These are phyloP conservation scores for Homarus americanus DNA, from an alignment of 1,140 invertebrate species.

Conservation along the genomic window DNA sequence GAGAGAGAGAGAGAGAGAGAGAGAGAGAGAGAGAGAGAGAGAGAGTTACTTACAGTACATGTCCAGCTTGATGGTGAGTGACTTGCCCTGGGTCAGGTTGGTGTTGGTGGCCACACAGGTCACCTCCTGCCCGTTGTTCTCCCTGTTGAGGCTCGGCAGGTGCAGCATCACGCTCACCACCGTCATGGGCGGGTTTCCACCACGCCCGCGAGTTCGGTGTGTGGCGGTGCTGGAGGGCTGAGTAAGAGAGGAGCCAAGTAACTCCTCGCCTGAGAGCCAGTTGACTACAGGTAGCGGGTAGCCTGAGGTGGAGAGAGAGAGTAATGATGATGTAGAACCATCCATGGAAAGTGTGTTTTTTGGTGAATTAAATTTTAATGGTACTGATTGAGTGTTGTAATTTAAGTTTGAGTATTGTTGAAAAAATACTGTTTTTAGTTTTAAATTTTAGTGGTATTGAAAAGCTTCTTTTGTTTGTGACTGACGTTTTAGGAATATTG, in stretches of 20 bases:
- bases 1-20: no score
- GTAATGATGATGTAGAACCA: no score
- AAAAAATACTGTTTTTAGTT: no score
- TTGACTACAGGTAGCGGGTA: slow-evolving; percentile 31
- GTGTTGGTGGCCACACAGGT: slow-evolving; percentile 76
- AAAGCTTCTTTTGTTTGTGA: no score
- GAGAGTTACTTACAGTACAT: slow-evolving; percentile 59
- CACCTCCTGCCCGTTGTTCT: slow-evolving; percentile 30
- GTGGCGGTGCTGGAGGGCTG: slow-evolving; percentile 34
- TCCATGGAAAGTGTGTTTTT: no score
- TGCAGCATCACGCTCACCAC: slow-evolving; percentile 26
- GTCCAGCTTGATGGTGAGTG: slow-evolving; percentile 75
- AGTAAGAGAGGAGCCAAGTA: slow-evolving; percentile 27
- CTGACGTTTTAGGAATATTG: no score
- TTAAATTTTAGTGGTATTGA: no score
- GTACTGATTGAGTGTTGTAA: no score
- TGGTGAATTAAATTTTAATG: no score
- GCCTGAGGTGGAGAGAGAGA: no score
- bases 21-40: no score
- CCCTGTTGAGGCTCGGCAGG: slow-evolving; percentile 19
- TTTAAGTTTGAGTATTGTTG: no score
- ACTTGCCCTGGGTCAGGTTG: slow-evolving; percentile 75
- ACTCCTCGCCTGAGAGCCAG: slow-evolving; percentile 33
- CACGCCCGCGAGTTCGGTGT: neutral
- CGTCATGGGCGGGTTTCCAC: neutral